Base-by-base conservation (phyloP, 2,888 invertebrate genomes). In the Crepidodera aurea region DNA sequence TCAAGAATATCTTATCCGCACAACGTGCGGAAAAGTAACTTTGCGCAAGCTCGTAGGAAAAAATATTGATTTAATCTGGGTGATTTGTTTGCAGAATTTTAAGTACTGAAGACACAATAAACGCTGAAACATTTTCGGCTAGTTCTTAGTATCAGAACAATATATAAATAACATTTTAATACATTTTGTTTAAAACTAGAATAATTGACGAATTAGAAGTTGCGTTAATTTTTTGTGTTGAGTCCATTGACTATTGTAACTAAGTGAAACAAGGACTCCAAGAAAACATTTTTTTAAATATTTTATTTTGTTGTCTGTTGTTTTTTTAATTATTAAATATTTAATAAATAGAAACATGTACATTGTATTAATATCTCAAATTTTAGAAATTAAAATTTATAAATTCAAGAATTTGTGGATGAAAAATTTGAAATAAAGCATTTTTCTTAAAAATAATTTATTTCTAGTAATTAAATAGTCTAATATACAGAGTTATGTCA, bases 311-410 rank as follows among this genome's bases (percentile, higher is more conserved):
- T 54, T 54, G 34, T 34, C 18, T 40, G 40, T 40, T 40, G 40
- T 40, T 40, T 54, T 53, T 40, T 39, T 51, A 54, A 54, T 40
- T 22, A 42, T 42, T 32, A 27, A 54, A 27, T 54, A 54, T 54
- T 54, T 54, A 54, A 54, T 54, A 54, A 54, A 54, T 42, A 29
- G 18, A 32, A 16, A 27, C 42, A 40, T 51, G 39, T 15, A 48
- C 19, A 32, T 50, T 50, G n/a, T 32, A 50, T 32, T 50, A 13
- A 12, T 34, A 12, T 34, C 34, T 34, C 34, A 34, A 10, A 22
- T 34, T 34, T 34, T 13, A 34, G 13, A 12, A 34, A 3, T 34
- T 13, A 13, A 34, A 34, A 8, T 8, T 2, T 8, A 29, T 25
- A 6, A 25, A 29, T 10, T 4, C 5, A 29, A 10, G 8, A 42